phyloP scores from a whole-genome alignment of 2,797 vertebrate species.

The Pyrocephalus nanus region DNA sequence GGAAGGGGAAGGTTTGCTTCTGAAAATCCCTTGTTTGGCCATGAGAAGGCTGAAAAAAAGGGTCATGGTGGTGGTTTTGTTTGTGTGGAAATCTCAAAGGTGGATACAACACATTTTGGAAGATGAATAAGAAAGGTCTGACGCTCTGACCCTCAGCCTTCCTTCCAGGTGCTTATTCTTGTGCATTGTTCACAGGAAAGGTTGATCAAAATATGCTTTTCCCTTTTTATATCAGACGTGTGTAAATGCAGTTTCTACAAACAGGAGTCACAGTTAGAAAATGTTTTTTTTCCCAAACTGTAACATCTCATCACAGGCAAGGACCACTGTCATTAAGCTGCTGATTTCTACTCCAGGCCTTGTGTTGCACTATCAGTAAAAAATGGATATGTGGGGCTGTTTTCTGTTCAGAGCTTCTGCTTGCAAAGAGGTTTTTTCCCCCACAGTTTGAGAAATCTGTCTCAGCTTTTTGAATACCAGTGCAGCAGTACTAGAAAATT shows the following conservation, averaged over 20 bases:
- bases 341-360: neutral
- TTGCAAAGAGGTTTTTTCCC: neutral
- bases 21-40: neutral
- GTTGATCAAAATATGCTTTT: neutral
- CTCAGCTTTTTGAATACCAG: conserved; percentile 26
- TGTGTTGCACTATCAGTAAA: neutral
- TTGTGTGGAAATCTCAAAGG: neutral
- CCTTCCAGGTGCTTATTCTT: neutral
- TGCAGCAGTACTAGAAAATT: conserved; percentile 37
- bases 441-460: conserved; percentile 30
- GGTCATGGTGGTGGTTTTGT: neutral
- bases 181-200: neutral
- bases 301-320: neutral
- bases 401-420: conserved; percentile 31
- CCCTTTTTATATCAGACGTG: neutral
- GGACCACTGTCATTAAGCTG: neutral
- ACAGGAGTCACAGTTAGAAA: neutral
- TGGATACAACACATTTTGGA: neutral
- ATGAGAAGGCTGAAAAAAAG: neutral
- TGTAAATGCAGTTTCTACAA: neutral
- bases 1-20: neutral
- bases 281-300: neutral
- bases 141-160: neutral
- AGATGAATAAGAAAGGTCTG: neutral
- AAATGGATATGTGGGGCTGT: neutral